phyloP scores from a whole-genome alignment of 2,113 vertebrate genomes.

The Edolisoma coerulescens region DNA sequence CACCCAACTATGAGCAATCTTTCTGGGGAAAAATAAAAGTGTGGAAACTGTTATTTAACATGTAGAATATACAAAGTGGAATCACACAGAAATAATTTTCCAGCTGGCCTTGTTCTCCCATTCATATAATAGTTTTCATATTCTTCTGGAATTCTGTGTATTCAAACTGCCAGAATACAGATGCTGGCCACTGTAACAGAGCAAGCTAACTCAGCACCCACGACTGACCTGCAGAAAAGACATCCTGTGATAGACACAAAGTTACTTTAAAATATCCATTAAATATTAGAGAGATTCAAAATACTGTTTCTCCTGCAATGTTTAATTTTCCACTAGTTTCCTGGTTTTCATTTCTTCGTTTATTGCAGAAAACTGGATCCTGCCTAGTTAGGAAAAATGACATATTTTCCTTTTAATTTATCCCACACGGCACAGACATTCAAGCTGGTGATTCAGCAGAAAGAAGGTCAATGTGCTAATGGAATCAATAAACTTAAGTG shows the following conservation, averaged over 20 bases:
- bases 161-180: background rate
- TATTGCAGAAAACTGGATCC: background rate
- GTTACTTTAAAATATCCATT: background rate
- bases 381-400: background rate
- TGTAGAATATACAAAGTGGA: background rate
- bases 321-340: background rate
- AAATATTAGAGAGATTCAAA: background rate
- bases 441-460: conserved; percentile 13
- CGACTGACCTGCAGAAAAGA: background rate
- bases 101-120: conserved; percentile 12
- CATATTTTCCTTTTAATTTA: background rate
- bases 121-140: background rate
- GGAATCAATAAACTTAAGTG: conserved; percentile 48
- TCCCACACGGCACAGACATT: background rate
- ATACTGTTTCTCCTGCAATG: background rate
- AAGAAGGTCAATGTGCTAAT: conserved; percentile 41
- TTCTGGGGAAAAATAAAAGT: background rate
- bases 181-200: background rate
- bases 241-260: background rate
- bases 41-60: background rate
- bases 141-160: background rate
- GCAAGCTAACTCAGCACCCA: background rate
- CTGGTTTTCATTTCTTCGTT: background rate
- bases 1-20: background rate
- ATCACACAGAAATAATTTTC: background rate